Evolutionary conservation across 2,888 invertebrate genomes (phyloP).

Genomic region (Crematogaster levior): DNA sequence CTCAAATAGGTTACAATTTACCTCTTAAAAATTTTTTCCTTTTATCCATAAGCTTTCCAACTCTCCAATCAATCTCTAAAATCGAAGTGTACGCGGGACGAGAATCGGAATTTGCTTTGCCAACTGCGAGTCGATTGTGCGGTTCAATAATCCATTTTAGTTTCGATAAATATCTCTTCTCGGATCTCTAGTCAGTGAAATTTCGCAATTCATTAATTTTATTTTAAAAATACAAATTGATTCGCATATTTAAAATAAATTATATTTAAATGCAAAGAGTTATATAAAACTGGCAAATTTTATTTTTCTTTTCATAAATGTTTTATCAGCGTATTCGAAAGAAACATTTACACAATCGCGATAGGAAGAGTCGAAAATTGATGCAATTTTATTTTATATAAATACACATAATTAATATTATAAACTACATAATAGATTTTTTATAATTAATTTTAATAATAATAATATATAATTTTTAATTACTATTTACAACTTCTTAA

Average conservation of each 20-base stretch:
- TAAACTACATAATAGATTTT: slow-evolving; percentile 8
- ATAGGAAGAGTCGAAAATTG: background rate
- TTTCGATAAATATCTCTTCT: no score
- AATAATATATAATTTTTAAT: no score
- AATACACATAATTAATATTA: background rate
- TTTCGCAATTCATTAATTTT: background rate
- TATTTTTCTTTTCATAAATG: background rate
- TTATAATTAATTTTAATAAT: no score
- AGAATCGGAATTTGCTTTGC: background rate
- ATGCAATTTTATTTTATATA: background rate
- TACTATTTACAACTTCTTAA: background rate
- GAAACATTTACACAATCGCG: background rate
- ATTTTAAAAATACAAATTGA: background rate
- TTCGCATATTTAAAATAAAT: background rate
- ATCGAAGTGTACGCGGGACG: background rate
- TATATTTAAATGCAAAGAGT: background rate
- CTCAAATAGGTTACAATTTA: background rate
- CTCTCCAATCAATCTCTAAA: background rate
- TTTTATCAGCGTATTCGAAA: background rate
- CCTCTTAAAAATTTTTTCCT: background rate
- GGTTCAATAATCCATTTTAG: no score
- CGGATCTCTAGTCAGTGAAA: background rate
- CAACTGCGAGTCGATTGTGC: background rate
- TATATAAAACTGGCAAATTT: background rate
- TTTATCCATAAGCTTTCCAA: background rate